Conservation (phyloP, 2,797 vertebrate species). For the Poliocrania exsul region DNA sequence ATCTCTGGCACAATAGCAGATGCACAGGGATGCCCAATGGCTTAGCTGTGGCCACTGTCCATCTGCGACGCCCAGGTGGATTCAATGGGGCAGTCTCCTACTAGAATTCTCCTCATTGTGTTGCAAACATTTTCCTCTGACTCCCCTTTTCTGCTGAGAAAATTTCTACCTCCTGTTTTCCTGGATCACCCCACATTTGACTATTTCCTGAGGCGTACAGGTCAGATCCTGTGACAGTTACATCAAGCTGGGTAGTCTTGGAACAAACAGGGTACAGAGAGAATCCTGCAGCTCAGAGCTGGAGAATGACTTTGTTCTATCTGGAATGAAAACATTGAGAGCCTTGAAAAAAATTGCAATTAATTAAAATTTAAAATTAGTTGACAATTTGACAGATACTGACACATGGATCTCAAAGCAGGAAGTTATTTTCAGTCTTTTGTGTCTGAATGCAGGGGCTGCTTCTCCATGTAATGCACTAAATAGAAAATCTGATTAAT, state of each 20-base stretch:
- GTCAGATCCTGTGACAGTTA: not conserved
- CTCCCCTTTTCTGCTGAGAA: not conserved
- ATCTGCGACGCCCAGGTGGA: not conserved
- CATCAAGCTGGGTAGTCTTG: rapidly evolving
- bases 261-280: not conserved
- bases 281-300: not conserved
- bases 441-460: not conserved
- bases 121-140: not conserved
- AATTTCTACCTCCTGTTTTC: not conserved
- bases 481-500: constrained; percentile 20
- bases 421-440: constrained; percentile 37
- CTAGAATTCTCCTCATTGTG: not conserved
- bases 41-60: not conserved
- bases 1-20: not conserved
- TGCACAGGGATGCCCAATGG: not conserved
- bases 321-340: not conserved
- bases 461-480: not conserved
- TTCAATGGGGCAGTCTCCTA: rapidly evolving
- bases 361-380: constrained; percentile 45
- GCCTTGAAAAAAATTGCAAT: not conserved
- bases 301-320: not conserved
- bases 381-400: constrained; percentile 35
- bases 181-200: not conserved
- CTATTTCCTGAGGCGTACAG: not conserved
- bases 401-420: constrained; percentile 32